Evolutionary conservation across 23 tunicate genomes (phyloP), one percentile per base, ranked within the genome.

Genomic region (Trididemnum miniatum): DNA sequence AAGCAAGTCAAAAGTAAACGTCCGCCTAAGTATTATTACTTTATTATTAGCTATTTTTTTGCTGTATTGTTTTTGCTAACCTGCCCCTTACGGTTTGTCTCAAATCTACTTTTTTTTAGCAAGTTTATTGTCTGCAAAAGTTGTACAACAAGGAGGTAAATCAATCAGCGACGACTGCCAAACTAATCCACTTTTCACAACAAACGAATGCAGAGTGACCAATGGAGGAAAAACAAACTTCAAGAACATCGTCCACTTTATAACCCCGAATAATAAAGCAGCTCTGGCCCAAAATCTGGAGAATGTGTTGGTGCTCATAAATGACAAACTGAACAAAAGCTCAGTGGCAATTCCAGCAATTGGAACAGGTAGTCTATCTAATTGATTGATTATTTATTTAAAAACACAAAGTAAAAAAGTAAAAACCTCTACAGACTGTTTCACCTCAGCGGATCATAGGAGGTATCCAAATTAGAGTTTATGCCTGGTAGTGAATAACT

Each of bases 281-380:
- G 51, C 15, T 1, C 30, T 80, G 20, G 28, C 57, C 27, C 22
- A 34, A 34, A 35, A 51, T 34, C 50, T 80, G 28, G 7, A 2
- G 3, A 20, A 63, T 34, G 27, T 80, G 20, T 31, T 80, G 1
- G 33, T 1, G 4, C 28, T 59, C 27, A 27, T 78, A 1, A 51
- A 54, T 31, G 36, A 52, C 15, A 59, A 52, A 54, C 25, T 78
- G 40, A 31, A 31, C 20, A 78, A 78, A 59, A 34, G 20, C 20
- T 82, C 85, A n/a, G 34, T 82, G 26, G 85, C 85, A 24, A 82
- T 82, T 26, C 85, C 85, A 2, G 72, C 83, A 1, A 80, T 80
- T 22, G 83, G 83, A 35, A 63, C 83, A 80, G 83, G 83, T 80
- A 32, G 3, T n/a, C n/a, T n/a, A n/a, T n/a, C n/a, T n/a, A n/a